Evolutionary conservation across 2,797 vertebrate species (phyloP), one percentile per base, ranked within the genome.

Genomic region (Acanthis flammea): DNA sequence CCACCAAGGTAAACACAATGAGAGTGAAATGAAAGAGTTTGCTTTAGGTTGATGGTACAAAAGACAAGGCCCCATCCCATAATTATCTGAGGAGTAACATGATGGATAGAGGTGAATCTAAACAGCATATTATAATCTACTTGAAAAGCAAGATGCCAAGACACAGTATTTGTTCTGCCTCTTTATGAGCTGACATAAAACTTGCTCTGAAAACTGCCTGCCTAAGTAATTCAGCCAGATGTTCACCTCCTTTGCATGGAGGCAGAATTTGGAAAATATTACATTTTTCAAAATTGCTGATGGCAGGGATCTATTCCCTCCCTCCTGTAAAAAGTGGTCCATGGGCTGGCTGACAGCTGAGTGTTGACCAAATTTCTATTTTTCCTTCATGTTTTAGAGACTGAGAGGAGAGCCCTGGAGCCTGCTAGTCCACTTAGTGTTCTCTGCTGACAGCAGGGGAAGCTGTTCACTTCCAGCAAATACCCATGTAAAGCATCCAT

Each of bases 151-250:
- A 60, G 78, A 58, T 3, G 72, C 93, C 89, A 95, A 81, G 47
- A 92, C 78, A 81, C 58, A 62, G 55, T 76, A 95, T 95, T 96
- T 95, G 72, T 95, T 94, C 80, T 92, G 81, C 62, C 65, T 92
- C 89, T 96, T 94, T 91, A 93, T 5, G 81, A 94, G 90, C 91
- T 94, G 82, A 97, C 97, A 97, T 96, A 98, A 97, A 97, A 95
- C 92, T 96, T 96, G 97, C 94, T 97, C 94, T 65, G 63, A 83
- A 71, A 95, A 95, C 76, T 77, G 96, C 97, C 92, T 97, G 96
- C 97, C 97, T 98, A 96, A 97, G 97, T 96, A 92, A 96, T 96
- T 96, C 95, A 96, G 92, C 97, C 98, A 98, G 97, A 98, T 98
- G 98, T 98, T 98, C 97, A 97, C 97, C 96, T 97, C 97, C 95